phyloP scores from a whole-genome alignment of 2,888 invertebrate genomes.

The Macrosiphum euphorbiae region DNA sequence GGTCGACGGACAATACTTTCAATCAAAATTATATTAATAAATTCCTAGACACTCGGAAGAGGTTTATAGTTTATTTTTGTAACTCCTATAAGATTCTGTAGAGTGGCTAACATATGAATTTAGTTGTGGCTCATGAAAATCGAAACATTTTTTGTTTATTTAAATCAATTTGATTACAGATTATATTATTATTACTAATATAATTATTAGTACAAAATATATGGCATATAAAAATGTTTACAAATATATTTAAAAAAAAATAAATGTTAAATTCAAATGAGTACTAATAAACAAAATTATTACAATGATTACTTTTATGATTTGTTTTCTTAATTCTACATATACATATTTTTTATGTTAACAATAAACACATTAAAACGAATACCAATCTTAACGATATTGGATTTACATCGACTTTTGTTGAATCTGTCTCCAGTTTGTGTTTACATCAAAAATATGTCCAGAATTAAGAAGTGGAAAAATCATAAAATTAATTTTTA shows the following conservation, averaged over 20 bases:
- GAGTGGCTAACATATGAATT: background rate
- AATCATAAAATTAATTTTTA: background rate
- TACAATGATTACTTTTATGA: background rate
- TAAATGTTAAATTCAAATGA: background rate
- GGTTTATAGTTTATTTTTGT: background rate
- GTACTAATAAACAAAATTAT: background rate
- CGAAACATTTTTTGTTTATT: background rate
- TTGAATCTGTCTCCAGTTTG: background rate
- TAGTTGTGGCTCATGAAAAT: background rate
- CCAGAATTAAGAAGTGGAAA: background rate
- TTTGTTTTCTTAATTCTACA: background rate
- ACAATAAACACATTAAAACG: background rate
- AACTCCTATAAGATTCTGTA: background rate
- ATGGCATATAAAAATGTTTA: background rate
- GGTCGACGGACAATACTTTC: background rate
- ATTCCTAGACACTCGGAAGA: background rate
- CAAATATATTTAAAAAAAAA: background rate
- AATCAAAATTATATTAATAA: background rate
- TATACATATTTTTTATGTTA: background rate
- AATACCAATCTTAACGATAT: conserved; percentile 3
- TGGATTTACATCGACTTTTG: background rate
- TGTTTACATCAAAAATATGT: no score
- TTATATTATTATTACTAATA: background rate
- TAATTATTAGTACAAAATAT: no score
- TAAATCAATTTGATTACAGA: background rate